These are phyloP conservation scores for Cottoperca gobio DNA, from an alignment of 2,797 vertebrate species.

Conservation along the genomic window DNA sequence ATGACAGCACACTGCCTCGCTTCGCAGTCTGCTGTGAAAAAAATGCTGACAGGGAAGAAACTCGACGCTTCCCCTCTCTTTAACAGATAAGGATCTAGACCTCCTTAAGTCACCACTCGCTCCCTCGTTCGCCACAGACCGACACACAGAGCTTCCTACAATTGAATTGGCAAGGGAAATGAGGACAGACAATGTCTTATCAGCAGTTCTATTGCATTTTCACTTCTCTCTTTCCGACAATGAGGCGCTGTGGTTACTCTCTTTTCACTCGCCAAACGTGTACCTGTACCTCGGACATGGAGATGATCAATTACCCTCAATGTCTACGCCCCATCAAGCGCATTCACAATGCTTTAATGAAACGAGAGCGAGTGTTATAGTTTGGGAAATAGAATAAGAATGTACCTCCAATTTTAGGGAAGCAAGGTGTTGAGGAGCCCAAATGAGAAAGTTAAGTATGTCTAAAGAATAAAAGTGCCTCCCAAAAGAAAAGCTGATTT, in stretches of 20 bases:
- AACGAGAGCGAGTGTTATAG: constrained; percentile 40
- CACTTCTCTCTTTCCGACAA: constrained; percentile 42
- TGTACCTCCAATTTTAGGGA: constrained; percentile 30
- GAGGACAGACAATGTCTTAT: constrained; percentile 65
- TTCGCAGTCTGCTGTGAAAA: constrained; percentile 50
- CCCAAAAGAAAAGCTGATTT: constrained; percentile 15
- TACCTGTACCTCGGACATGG: constrained; percentile 47
- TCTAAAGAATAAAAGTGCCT: constrained; percentile 7
- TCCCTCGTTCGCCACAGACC: constrained; percentile 32
- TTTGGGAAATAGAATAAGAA: constrained; percentile 8
- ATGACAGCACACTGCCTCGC: constrained; percentile 19
- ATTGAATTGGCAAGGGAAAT: constrained; percentile 69
- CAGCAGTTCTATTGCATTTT: constrained; percentile 61
- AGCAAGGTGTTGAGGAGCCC: constrained; percentile 2
- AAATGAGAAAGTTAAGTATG: constrained; percentile 26
- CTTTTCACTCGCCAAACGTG: constrained; percentile 47
- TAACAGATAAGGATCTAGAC: constrained; percentile 73
- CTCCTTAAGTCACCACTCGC: constrained; percentile 55
- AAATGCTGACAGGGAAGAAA: constrained; percentile 71
- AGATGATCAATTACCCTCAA: constrained; percentile 69
- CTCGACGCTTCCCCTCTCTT: constrained; percentile 48
- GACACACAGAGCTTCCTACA: constrained; percentile 52
- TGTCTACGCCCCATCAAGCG: constrained; percentile 58
- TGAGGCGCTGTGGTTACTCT: constrained; percentile 46
- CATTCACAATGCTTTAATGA: constrained; percentile 59